Evolutionary conservation across 2,888 invertebrate species (phyloP).

Genomic region (Lydus trimaculatus): DNA sequence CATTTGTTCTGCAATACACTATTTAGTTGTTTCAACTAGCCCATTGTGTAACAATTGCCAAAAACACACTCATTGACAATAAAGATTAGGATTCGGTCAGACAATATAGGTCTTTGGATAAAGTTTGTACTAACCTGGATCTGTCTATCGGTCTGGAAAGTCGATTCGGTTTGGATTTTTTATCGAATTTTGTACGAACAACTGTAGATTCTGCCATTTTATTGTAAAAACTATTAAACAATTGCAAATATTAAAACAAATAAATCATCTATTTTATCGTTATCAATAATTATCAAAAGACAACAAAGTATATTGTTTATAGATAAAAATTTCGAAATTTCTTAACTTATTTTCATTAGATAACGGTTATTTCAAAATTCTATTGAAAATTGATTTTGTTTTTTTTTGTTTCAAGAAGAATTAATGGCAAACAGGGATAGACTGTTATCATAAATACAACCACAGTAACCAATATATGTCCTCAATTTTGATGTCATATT

Average conservation of each 20-base stretch:
- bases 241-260: background rate
- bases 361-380: background rate
- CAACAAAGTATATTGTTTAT: background rate
- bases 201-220: conserved; percentile 2
- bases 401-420: background rate
- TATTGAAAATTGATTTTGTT: background rate
- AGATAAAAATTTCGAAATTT: background rate
- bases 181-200: conserved; percentile 6
- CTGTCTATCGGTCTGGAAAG: background rate
- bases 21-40: too few species aligned
- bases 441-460: background rate
- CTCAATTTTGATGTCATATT: background rate
- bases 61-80: too few species aligned
- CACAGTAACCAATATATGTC: conserved; percentile 4
- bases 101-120: too few species aligned
- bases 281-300: conserved; percentile 1
- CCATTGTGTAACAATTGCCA: too few species aligned
- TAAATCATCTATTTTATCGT: background rate
- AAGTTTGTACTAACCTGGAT: background rate
- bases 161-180: background rate
- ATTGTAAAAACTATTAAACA: background rate
- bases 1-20: too few species aligned
- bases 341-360: background rate
- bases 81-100: too few species aligned
- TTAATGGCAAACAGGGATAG: background rate